phyloP scores from a whole-genome alignment of 2,113 vertebrate genomes.

The Oreocharis arfaki region DNA sequence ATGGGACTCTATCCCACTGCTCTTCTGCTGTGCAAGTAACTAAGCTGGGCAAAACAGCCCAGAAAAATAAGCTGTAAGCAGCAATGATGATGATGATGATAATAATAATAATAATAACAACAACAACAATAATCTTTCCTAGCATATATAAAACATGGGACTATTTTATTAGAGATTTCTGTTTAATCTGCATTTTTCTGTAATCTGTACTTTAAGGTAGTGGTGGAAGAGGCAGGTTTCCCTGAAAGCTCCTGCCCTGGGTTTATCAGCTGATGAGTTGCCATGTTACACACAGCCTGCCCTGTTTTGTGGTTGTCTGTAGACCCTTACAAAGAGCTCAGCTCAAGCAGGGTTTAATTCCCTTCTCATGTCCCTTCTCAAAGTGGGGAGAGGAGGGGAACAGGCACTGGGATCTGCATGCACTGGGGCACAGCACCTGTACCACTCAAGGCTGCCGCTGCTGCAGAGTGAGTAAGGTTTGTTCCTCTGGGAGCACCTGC shows the following conservation, averaged over 20 bases:
- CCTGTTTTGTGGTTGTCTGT: background rate
- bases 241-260: background rate
- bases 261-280: background rate
- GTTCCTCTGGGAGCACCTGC: background rate
- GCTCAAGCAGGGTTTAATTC: background rate
- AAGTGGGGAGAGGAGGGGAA: background rate
- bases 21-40: background rate
- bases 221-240: background rate
- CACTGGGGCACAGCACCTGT: background rate
- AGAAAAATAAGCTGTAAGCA: background rate
- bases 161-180: background rate
- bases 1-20: background rate
- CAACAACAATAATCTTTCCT: background rate
- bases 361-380: background rate
- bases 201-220: background rate
- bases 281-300: background rate
- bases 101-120: background rate
- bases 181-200: background rate
- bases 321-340: background rate
- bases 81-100: background rate
- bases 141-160: background rate
- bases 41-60: background rate
- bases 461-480: background rate
- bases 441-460: background rate
- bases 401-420: background rate